phyloP scores from a whole-genome alignment of 2,797 vertebrate species.

The Coccyzus lansbergi region DNA sequence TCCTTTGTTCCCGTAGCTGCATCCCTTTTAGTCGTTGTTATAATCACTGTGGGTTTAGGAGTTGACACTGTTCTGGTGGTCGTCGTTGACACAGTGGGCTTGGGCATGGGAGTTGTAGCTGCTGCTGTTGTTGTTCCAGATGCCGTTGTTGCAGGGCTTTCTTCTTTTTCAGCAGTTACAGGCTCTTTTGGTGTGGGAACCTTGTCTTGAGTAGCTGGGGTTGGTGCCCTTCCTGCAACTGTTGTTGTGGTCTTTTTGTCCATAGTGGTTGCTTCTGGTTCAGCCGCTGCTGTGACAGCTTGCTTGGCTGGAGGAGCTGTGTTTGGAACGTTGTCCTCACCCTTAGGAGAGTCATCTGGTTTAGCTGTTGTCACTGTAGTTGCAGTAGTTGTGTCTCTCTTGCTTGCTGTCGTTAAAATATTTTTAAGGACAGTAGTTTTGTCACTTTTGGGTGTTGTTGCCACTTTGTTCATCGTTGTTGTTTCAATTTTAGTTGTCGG shows the following conservation, averaged over 20 bases:
- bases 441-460: neutral
- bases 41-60: neutral
- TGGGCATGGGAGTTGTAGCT: neutral
- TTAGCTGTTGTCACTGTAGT: neutral
- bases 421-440: constrained; percentile 28
- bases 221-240: neutral
- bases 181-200: neutral
- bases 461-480: neutral
- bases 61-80: neutral
- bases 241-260: neutral
- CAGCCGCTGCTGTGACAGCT: neutral
- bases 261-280: neutral
- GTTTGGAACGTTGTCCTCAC: neutral
- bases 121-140: neutral
- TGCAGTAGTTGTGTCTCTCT: neutral
- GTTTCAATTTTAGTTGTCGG: neutral
- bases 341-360: neutral
- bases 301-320: neutral
- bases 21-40: neutral
- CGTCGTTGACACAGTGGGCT: neutral
- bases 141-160: neutral
- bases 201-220: neutral
- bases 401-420: neutral
- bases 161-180: neutral
- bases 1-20: neutral